These are phyloP conservation scores for Danio tinwini DNA, from an alignment of 2,797 vertebrate species.

Conservation along the genomic window DNA sequence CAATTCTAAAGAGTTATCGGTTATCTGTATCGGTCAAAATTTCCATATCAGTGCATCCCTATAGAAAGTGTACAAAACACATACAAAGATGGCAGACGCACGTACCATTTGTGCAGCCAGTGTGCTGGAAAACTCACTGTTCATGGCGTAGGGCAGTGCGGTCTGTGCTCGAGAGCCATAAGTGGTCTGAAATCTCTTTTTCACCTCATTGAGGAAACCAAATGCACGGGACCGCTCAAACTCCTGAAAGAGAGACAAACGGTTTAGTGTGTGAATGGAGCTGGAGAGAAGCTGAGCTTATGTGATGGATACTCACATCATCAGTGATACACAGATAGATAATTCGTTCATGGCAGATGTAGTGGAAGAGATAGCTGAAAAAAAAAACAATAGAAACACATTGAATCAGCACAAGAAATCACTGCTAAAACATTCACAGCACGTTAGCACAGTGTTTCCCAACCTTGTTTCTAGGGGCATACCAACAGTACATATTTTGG, in stretches of 20 bases:
- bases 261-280: not conserved
- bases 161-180: constrained; percentile 97
- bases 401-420: not conserved
- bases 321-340: constrained; percentile 98
- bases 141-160: constrained; percentile 98
- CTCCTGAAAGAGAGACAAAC: constrained; percentile 77
- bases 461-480: too few species aligned
- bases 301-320: constrained; percentile 86
- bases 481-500: too few species aligned
- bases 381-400: not conserved
- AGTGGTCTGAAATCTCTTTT: constrained; percentile 96
- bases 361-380: constrained; percentile 95
- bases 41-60: too few species aligned
- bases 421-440: too few species aligned
- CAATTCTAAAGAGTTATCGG: too few species aligned
- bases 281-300: not conserved
- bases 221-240: constrained; percentile 97
- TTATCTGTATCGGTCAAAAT: too few species aligned
- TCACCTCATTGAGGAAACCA: constrained; percentile 93
- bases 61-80: not conserved
- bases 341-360: constrained; percentile 98
- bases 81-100: constrained; percentile 51
- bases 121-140: constrained; percentile 97
- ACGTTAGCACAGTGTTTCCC: too few species aligned
- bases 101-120: constrained; percentile 95